Evolutionary conservation across 1,140 invertebrate species (phyloP), one percentile per base, ranked within the genome.

Genomic region (Sipha flava): DNA sequence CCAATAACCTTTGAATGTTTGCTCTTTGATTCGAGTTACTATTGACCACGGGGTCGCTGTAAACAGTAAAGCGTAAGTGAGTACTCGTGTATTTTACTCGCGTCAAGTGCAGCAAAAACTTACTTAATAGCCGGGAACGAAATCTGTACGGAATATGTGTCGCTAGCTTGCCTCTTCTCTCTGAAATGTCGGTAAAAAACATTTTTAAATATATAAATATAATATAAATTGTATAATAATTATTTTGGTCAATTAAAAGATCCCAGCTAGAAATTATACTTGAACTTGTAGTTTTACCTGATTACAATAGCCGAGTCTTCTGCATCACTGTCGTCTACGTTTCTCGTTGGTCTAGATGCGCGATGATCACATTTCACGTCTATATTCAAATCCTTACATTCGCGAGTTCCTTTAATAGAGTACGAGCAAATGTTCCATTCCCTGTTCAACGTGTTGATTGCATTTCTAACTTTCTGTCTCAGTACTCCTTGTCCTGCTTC

Each of bases 351-450:
- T 34, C 91, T 87, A 52, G 89, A 89, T 10, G 87, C 86, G 31
- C 91, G 90, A 83, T 94, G 93, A 83, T 95, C 93, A 83, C 95
- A 97, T 85, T 94, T 94, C 0, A 96, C 93, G 82, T 94, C 92
- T 82, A 96, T 95, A 72, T 93, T 90, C 47, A 96, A 86, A 84
- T 95, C 93, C 85, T 94, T 94, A 84, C 95, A 96, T 84, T 95
- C 93, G 29, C 92, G 87, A 23, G 87, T 87, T 49, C 86, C 92
- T 87, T 94, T 92, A n/a, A 91, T 89, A 82, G 92, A 92, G 83
- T 94, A 94, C 0, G 94, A 94, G 84, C 94, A 96, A 90, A 96
- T 94, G 86, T 94, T 95, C 95, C 95, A 96, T 82, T 95, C 93
- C 82, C 94, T 89, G 83, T 97, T 97, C 21, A 97, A 87, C 47